These are phyloP conservation scores for Lissonota sp. DNA, from an alignment of 2,888 invertebrate species.

Conservation along the genomic window DNA sequence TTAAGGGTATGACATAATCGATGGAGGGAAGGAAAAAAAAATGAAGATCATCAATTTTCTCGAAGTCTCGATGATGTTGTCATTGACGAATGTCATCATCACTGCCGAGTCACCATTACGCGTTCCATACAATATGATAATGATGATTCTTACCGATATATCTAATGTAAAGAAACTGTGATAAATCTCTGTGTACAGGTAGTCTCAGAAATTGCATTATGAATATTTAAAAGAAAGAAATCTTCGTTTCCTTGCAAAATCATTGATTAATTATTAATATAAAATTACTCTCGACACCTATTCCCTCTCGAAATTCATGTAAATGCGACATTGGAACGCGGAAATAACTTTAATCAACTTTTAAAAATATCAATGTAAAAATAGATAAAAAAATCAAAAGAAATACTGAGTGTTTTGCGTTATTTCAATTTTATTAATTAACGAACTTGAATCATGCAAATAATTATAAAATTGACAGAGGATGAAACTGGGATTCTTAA, in stretches of 20 bases:
- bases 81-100: constrained; percentile 55
- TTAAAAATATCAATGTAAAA: too few species aligned
- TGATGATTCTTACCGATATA: constrained; percentile 45
- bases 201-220: constrained; percentile 36
- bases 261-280: constrained; percentile 14
- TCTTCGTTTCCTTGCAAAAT: constrained; percentile 1
- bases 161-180: constrained; percentile 26
- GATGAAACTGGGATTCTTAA: too few species aligned
- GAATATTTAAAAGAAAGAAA: constrained; percentile 11
- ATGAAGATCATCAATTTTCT: constrained; percentile 44
- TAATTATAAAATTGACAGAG: too few species aligned
- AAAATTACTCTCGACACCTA: constrained; percentile 47
- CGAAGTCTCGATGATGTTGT: constrained; percentile 42
- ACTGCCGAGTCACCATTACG: constrained; percentile 71
- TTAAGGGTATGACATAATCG: constrained; percentile 7
- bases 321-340: neutral
- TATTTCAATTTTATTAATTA: too few species aligned
- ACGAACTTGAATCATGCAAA: too few species aligned
- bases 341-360: too few species aligned
- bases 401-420: too few species aligned
- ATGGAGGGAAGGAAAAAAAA: constrained; percentile 14
- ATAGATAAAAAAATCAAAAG: too few species aligned
- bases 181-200: constrained; percentile 46
- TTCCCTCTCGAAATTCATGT: constrained; percentile 30
- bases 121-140: constrained; percentile 25